phyloP scores from a whole-genome alignment of 2,888 invertebrate genomes.

The Pheosia gnoma region DNA sequence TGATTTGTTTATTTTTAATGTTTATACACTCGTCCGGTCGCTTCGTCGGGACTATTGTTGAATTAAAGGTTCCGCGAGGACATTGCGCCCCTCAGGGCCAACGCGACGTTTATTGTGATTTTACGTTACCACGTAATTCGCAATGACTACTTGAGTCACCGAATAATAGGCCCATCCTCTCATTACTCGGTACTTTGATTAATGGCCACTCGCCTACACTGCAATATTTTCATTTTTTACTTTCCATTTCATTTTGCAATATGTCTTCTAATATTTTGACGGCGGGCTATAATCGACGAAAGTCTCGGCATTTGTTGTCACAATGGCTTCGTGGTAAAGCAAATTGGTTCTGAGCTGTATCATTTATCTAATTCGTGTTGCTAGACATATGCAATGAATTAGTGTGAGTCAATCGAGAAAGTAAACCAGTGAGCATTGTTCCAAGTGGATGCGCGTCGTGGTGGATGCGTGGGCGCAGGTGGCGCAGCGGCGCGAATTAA shows the following conservation, averaged over 20 bases:
- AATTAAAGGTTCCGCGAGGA: conserved; percentile 51
- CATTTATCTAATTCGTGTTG: conserved; percentile 77
- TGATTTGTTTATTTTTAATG: conserved; percentile 30
- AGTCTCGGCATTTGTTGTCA: conserved; percentile 59
- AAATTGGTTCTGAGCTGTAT: conserved; percentile 60
- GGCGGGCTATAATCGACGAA: conserved; percentile 44
- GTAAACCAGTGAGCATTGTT: conserved; percentile 83
- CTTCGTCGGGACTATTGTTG: conserved; percentile 61
- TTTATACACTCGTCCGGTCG: conserved; percentile 30
- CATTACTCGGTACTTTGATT: conserved; percentile 18
- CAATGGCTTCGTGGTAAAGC: conserved; percentile 52
- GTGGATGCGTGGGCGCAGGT: conserved; percentile 74
- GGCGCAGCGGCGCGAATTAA: conserved; percentile 79
- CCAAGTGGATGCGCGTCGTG: conserved; percentile 80
- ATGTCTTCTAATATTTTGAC: conserved; percentile 22
- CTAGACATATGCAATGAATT: conserved; percentile 77
- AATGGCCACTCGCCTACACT: conserved; percentile 25
- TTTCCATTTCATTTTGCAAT: conserved; percentile 32
- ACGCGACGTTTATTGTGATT: conserved; percentile 49
- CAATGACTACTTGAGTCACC: conserved; percentile 36
- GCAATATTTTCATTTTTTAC: conserved; percentile 16
- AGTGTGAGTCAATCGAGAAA: conserved; percentile 83
- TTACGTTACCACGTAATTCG: conserved; percentile 48
- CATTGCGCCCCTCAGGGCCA: conserved; percentile 58
- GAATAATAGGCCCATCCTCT: conserved; percentile 15